Conservation (phyloP, 2,797 vertebrate species). For the Smutsia gigantea region DNA sequence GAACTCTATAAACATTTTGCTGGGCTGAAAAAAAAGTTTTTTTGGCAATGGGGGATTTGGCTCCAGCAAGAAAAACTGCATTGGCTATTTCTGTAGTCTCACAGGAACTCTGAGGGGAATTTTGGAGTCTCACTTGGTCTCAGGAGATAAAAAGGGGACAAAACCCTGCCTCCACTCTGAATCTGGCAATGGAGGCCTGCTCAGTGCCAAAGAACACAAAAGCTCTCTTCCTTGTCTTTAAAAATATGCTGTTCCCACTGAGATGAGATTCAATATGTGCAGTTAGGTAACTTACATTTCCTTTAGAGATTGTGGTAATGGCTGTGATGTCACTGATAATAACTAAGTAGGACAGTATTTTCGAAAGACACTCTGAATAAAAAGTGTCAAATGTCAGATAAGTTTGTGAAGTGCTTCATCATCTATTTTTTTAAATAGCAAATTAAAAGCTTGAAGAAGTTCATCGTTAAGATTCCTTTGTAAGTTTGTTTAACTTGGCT, state of each 20-base stretch:
- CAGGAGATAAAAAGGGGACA: neutral
- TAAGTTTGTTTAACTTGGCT: slow-evolving; percentile 44
- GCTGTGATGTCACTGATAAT: slow-evolving; percentile 39
- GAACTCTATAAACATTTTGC: slow-evolving; percentile 56
- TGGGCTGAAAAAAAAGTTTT: neutral
- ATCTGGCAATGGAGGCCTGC: neutral
- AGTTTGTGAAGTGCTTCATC: slow-evolving; percentile 13
- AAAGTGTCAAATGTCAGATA: slow-evolving; percentile 10
- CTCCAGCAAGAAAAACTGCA: slow-evolving; percentile 3
- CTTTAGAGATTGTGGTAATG: neutral
- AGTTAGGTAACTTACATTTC: neutral
- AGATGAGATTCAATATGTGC: neutral
- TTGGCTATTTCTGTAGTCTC: slow-evolving; percentile 19
- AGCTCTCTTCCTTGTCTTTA: slow-evolving; percentile 43
- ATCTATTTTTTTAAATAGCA: slow-evolving; percentile 40
- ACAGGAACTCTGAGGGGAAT: neutral
- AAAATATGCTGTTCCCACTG: slow-evolving; percentile 26
- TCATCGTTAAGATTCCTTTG: neutral
- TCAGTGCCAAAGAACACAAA: slow-evolving; percentile 19
- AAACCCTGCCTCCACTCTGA: neutral
- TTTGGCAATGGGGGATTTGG: slow-evolving; percentile 36
- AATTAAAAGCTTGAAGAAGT: slow-evolving; percentile 22
- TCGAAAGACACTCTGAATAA: slow-evolving; percentile 34
- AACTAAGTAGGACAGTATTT: slow-evolving; percentile 33
- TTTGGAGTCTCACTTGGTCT: neutral